Base-by-base conservation (phyloP, 2,113 vertebrate species). In the Hylia prasina region DNA sequence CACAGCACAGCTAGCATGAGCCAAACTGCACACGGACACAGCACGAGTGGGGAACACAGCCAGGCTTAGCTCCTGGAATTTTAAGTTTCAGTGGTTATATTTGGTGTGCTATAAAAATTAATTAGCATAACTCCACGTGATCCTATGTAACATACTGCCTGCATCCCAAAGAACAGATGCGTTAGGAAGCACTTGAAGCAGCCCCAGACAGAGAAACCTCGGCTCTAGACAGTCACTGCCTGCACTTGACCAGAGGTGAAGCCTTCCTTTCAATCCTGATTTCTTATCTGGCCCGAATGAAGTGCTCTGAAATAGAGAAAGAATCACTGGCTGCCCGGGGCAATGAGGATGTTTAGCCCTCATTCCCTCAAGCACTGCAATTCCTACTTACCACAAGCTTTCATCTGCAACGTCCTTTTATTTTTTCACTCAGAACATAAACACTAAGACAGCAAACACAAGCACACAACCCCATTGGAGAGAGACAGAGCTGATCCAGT, bases 1-100 rank as follows among this genome's bases (percentile, higher is more conserved):
- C 54, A 75, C 23, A 47, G 51, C 13, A 31, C 0, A 42, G 65
- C 56, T 0, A 42, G 65, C 56, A 11, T 0, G 0, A 61, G 56
- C 18, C 37, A 70, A 70, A 53, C n/a, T n/a, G 42, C 37, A 48
- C 33, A 28, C 10, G 57, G n/a, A 30, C 11, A 40, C 16, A 33
- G 37, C 42, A 44, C 57, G 37, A 66, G 27, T 13, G 28, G 47
- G 23, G 51, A 71, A 39, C 27, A 30, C 13, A 35, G 30, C 27
- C 61, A 44, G 56, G 61, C 7, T 61, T 15, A n/a, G 48, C 28
- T 66, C 56, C 9, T 2, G 0, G 42, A 76, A 42, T 21, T 77
- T 65, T 44, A 51, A 40, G 24, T 66, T 70, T 42, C 35, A 33
- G 35, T 24, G 39, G 28, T 70, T 77, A 42, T 6, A 73, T 45